These are phyloP conservation scores for Trichopoda pennipes DNA, from an alignment of 2,888 invertebrate species.

Conservation along the genomic window DNA sequence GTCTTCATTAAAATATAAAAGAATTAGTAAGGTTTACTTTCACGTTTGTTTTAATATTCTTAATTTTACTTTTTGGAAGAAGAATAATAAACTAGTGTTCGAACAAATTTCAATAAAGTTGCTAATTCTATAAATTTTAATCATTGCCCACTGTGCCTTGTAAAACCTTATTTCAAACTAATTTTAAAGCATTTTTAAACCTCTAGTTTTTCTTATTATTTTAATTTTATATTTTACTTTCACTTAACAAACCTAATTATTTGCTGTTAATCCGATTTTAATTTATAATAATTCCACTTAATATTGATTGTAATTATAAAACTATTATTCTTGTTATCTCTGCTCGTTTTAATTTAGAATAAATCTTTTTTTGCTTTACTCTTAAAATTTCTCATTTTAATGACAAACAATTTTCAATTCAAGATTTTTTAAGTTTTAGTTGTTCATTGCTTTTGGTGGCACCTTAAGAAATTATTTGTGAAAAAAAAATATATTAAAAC, in stretches of 20 bases:
- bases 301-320: constrained; percentile 14
- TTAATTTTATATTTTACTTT: neutral
- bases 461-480: neutral
- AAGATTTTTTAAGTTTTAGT: constrained; percentile 33
- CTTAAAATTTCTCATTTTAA: constrained; percentile 46
- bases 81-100: no score
- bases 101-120: no score
- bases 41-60: no score
- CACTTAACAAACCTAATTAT: constrained; percentile 2
- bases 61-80: no score
- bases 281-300: neutral
- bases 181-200: no score
- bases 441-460: constrained; percentile 16
- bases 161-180: no score
- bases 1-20: no score
- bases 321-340: constrained; percentile 7
- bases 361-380: constrained; percentile 4
- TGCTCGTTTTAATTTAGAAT: constrained; percentile 12
- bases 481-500: neutral
- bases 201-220: neutral
- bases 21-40: no score
- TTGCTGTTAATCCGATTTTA: neutral
- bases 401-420: constrained; percentile 36
- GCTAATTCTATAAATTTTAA: no score
- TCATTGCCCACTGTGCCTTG: no score